Base-by-base conservation (phyloP, 1,140 invertebrate species). In the Tetraneura akinire region DNA sequence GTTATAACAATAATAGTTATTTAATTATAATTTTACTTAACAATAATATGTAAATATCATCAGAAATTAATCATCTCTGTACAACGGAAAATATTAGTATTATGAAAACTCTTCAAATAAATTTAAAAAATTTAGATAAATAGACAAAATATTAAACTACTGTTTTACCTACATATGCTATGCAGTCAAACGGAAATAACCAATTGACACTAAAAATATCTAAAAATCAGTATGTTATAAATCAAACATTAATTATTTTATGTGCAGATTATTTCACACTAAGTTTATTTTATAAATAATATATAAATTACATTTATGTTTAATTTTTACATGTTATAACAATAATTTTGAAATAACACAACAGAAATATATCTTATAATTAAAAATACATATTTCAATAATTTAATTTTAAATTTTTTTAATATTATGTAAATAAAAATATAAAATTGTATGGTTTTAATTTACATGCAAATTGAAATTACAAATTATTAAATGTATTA, bases 371-470 rank as follows among this genome's bases (percentile, higher is more conserved):
- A 71, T 26, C 29, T 49, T 49, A 11, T 29, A 26, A 70, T 70
- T 49, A 70, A 70, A 49, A 9, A 70, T 71, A 71, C 23, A 51
- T 37, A 37, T 4, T 37, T 37, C 8, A 29, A 49, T 29, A 21
- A 42, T 51, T 18, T 49, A 51, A n/a, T 8, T 26, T 71, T 16
- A 9, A 23, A 26, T n/a, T 32, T 71, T 32, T 51, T 71, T 26
- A 18, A 49, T 14, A 18, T 71, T 4, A 49, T n/a, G 68, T 8
- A 32, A 71, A 51, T 8, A 32, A 71, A 51, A 51, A 71, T 18
- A 49, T 26, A 70, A 70, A 51, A 71, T 71, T 29, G 47, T 29
- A 71, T 51, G 42, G 42, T n/a, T 68, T 26, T 47, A 23, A 13
- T 18, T 4, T 5, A 51, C 26, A 70, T 26, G 49, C 3, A 18